phyloP scores from a whole-genome alignment of 53 echinoderm and acorn worm genomes.

The Zoroaster sp. region DNA sequence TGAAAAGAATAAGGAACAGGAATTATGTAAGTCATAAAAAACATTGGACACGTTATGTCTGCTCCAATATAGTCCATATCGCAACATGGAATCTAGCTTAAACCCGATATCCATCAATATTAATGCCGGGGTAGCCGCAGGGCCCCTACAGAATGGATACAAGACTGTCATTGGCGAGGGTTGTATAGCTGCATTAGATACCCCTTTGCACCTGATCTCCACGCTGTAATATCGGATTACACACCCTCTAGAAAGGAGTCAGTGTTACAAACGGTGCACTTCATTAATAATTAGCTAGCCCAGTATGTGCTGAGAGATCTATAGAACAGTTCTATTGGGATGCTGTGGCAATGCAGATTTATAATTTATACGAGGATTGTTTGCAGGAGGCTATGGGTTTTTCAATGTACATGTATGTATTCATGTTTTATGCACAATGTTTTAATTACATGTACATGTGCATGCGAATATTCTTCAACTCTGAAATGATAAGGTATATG shows the following conservation, averaged over 20 bases:
- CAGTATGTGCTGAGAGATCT: neutral
- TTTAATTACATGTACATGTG: too few relatives aligned
- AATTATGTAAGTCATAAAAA: too few relatives aligned
- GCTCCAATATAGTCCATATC: conserved; percentile 1
- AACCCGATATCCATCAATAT: conserved; percentile 35
- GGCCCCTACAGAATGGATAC: neutral
- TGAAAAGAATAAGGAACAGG: too few relatives aligned
- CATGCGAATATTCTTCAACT: too few relatives aligned
- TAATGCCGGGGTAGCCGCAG: neutral
- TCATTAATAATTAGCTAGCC: conserved; percentile 44
- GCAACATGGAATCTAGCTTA: conserved; percentile 19
- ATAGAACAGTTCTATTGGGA: neutral
- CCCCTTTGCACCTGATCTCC: conserved; percentile 32
- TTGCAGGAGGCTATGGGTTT: too few relatives aligned
- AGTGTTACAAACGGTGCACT: conserved; percentile 4
- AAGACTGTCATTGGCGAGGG: neutral
- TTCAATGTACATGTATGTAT: too few relatives aligned
- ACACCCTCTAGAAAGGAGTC: neutral
- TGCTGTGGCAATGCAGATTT: neutral
- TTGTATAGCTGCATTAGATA: neutral
- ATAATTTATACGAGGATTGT: neutral
- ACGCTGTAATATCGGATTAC: conserved; percentile 17
- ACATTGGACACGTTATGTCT: too few relatives aligned
- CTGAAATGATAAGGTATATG: too few relatives aligned
- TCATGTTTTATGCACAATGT: too few relatives aligned